Base-by-base conservation (phyloP, 2,113 vertebrate species). In the Actenoides hombroni region DNA sequence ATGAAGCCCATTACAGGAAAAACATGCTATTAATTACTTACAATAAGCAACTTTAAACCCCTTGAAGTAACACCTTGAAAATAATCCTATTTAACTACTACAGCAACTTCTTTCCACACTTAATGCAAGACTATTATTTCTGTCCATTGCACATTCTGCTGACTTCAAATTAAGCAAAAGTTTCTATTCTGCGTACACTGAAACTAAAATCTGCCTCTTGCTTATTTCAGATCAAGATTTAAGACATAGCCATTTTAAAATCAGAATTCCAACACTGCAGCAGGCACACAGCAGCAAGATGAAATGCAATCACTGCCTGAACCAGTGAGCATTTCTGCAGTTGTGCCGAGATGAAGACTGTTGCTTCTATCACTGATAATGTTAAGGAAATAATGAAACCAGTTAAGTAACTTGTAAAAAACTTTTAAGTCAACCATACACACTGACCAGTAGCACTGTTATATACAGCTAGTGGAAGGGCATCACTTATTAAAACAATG, bases 21-120 rank as follows among this genome's bases (percentile, higher is more conserved):
- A 93, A 28, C 21, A 71, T 5, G 4, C 61, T 75, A 46, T 56
- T 86, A 73, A 23, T 75, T 85, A 68, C 73, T 74, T 54, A 60
- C 3, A 82, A 46, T 35, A 89, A 65, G 49, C n/a, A 76, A 83
- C 54, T 44, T 10, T 24, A 16, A 86, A 90, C 5, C 46, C 29
- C 46, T 46, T 81, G 53, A 80, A 83, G 44, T 9, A 81, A 60
- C 6, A 11, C 77, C 69, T 48, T 68, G 53, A 94, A 94, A 91
- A 90, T 83, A 85, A 92, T 73, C n/a, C 23, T 29, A 67, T 35
- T 90, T 77, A 86, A 77, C 40, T 88, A 39, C 44, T 26, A 71
- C 20, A 77, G 59, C 46, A 86, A 83, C 39, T 85, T 83, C 16
- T 44, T 92, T 85, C 44, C 69, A 69, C 65, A 80, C 33, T 35